Percentiles rank a stretch among this genome's conserved stretches.
Evolutionary conservation across 2,113 vertebrate genomes (phyloP).

Genomic region (Hirundichthys speculiger): DNA sequence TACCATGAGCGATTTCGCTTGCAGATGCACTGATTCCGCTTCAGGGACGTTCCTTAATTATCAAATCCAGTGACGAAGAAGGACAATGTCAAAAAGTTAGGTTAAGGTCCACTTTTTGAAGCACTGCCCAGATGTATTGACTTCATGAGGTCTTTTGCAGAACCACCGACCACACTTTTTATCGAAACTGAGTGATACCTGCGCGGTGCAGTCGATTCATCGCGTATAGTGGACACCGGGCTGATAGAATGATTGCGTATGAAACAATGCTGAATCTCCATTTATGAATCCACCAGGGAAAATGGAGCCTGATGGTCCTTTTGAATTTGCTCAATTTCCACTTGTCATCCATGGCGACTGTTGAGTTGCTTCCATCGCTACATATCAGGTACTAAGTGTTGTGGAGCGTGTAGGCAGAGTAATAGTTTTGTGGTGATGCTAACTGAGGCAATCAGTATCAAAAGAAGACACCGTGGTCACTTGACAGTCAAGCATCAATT

Average conservation of each 20-base stretch:
- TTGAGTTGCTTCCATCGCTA: constrained; percentile 36
- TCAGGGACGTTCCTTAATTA: too few species aligned
- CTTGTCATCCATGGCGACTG: background rate
- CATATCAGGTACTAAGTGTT: constrained; percentile 44
- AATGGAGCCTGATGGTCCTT: constrained; percentile 12
- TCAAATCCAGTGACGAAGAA: too few species aligned
- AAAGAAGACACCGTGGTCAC: constrained; percentile 32
- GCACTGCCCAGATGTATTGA: too few species aligned
- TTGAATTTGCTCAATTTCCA: constrained; percentile 22
- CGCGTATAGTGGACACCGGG: too few species aligned
- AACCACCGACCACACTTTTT: too few species aligned
- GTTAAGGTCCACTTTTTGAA: too few species aligned
- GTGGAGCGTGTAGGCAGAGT: constrained; percentile 9
- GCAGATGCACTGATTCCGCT: too few species aligned
- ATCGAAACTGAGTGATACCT: too few species aligned
- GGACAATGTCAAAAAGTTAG: too few species aligned
- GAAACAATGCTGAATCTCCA: constrained; percentile 29
- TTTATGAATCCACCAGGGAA: constrained; percentile 17
- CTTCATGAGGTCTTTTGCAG: too few species aligned
- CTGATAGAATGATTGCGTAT: constrained; percentile 19
- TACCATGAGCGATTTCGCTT: too few species aligned
- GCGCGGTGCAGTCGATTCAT: too few species aligned
- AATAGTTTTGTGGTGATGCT: constrained; percentile 27
- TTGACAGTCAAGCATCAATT: constrained; percentile 48
- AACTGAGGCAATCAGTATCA: constrained; percentile 36